phyloP scores from a whole-genome alignment of 2,797 vertebrate species.

The Peromyscus eremicus region DNA sequence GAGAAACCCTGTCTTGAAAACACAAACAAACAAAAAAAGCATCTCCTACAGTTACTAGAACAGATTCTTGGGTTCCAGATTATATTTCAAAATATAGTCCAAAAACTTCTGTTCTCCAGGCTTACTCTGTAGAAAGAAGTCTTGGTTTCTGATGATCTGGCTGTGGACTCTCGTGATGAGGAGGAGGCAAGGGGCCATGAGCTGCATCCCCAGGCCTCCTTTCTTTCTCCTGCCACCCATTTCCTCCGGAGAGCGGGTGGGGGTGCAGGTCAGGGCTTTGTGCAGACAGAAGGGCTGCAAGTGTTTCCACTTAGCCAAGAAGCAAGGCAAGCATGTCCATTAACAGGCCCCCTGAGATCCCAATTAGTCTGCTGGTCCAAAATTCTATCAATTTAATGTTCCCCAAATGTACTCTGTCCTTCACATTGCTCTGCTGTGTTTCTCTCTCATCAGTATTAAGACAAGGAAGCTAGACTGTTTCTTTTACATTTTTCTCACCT shows the following conservation, averaged over 20 bases:
- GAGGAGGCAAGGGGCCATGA: neutral
- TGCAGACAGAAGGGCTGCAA: neutral
- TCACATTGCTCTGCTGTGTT: neutral
- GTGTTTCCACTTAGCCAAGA: constrained; percentile 55
- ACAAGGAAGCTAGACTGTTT: constrained; percentile 19
- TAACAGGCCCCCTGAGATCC: constrained; percentile 5
- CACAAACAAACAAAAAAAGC: neutral
- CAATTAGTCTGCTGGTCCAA: constrained; percentile 47
- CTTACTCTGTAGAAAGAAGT: neutral
- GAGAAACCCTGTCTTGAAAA: neutral
- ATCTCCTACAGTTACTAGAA: neutral
- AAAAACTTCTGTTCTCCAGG: neutral
- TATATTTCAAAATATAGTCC: neutral
- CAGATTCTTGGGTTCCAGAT: neutral
- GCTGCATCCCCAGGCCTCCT: neutral
- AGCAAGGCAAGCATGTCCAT: constrained; percentile 37
- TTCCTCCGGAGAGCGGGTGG: neutral
- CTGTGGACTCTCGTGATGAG: neutral
- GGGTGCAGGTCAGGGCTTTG: neutral
- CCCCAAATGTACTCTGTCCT: constrained; percentile 1
- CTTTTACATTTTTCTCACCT: constrained; percentile 43
- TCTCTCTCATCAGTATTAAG: constrained; percentile 35
- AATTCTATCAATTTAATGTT: constrained; percentile 35
- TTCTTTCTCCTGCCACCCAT: neutral
- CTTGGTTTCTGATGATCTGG: neutral